A percentile compares a stretch with the other conserved stretches of the same genome.
Evolutionary conservation across 1,140 invertebrate genomes (phyloP).

Genomic region (Brachionus angularis): DNA sequence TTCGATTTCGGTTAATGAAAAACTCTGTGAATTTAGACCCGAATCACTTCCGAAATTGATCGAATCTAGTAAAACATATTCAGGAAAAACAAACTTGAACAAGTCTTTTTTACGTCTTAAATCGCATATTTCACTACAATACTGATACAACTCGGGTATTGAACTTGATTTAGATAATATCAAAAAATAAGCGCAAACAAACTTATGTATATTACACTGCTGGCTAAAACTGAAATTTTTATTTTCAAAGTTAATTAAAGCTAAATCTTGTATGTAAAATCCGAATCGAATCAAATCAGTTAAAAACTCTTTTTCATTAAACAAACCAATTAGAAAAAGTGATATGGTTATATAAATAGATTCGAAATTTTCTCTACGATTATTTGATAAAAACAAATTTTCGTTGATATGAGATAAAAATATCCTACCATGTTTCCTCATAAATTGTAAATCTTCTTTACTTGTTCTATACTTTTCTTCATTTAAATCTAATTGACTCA

Average conservation of each 20-base stretch:
- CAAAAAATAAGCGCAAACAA: constrained; percentile 36
- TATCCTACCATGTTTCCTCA: constrained; percentile 25
- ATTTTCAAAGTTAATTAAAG: not conserved
- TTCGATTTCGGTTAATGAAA: constrained; percentile 26
- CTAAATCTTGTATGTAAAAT: constrained; percentile 30
- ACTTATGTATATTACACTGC: constrained; percentile 37
- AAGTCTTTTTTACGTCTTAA: not conserved
- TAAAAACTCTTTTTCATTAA: constrained; percentile 13
- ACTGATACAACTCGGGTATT: constrained; percentile 10
- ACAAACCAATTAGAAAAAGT: constrained; percentile 23
- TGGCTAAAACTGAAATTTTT: not conserved
- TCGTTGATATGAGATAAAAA: constrained; percentile 33
- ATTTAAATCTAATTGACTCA: constrained; percentile 15
- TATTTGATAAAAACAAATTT: constrained; percentile 26
- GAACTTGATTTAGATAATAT: constrained; percentile 1
- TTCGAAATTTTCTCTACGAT: constrained; percentile 30
- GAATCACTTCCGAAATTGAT: constrained; percentile 18
- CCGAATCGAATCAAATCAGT: constrained; percentile 27
- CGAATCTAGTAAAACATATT: constrained; percentile 26
- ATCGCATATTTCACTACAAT: constrained; percentile 19
- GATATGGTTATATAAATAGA: not conserved
- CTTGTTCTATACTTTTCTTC: not conserved
- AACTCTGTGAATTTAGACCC: constrained; percentile 7
- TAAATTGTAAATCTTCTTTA: constrained; percentile 1
- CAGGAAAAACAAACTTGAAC: constrained; percentile 41